Conservation (phyloP, 2,888 invertebrate species). For the Eurois occulta region DNA sequence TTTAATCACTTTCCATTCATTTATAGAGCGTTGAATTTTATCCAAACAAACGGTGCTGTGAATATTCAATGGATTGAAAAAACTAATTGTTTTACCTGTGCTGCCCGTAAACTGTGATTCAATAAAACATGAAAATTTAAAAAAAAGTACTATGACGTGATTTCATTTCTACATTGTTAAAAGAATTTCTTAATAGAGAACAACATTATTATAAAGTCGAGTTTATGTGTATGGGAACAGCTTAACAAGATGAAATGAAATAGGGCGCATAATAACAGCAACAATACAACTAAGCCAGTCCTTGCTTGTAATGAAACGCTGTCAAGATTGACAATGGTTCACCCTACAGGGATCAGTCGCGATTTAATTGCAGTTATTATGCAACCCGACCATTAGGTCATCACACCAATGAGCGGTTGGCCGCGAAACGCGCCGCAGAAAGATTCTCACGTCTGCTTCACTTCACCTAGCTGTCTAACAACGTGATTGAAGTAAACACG, state of each 20-base stretch:
- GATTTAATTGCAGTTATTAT: conserved; percentile 85
- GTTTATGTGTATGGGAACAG: conserved; percentile 38
- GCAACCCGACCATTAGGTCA: conserved; percentile 77
- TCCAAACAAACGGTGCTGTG: conserved; percentile 54
- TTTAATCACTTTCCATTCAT: conserved; percentile 42
- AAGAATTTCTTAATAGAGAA: conserved; percentile 34
- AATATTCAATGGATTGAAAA: conserved; percentile 55
- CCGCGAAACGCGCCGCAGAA: conserved; percentile 61
- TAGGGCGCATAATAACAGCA: conserved; percentile 57
- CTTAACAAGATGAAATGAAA: conserved; percentile 35
- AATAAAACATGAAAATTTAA: conserved; percentile 25
- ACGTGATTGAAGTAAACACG: conserved; percentile 61
- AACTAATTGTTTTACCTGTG: conserved; percentile 51
- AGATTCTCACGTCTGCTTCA: conserved; percentile 75
- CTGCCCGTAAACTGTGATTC: conserved; percentile 10
- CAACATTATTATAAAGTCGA: conserved; percentile 34
- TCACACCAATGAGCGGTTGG: conserved; percentile 70
- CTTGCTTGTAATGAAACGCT: conserved; percentile 72
- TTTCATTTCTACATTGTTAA: not conserved
- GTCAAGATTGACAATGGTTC: conserved; percentile 73
- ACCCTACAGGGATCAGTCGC: conserved; percentile 71
- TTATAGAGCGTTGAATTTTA: conserved; percentile 46
- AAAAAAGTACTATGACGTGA: not conserved
- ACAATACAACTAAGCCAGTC: conserved; percentile 54
- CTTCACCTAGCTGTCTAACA: conserved; percentile 73